Conservation (phyloP, 1,140 invertebrate genomes). For the Cotesia chilonis region DNA sequence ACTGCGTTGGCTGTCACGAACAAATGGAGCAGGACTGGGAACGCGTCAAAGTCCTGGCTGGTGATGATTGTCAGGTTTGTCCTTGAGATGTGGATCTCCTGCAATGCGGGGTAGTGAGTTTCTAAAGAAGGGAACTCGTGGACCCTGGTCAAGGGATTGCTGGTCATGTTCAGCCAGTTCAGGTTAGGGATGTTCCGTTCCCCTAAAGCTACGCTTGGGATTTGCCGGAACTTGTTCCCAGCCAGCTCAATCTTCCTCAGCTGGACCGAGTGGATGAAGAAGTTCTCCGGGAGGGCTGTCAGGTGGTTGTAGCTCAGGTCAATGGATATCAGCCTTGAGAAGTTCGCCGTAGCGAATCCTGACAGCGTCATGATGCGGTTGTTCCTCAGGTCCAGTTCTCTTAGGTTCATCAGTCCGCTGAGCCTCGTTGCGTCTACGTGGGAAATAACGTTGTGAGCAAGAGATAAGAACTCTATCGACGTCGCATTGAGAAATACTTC, state of each 20-base stretch:
- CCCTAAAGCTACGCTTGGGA: constrained; percentile 81
- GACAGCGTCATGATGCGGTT: constrained; percentile 80
- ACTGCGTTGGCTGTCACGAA: constrained; percentile 80
- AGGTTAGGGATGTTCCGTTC: constrained; percentile 77
- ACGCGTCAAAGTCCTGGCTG: constrained; percentile 88
- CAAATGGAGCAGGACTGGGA: constrained; percentile 80
- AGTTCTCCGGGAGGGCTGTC: constrained; percentile 79
- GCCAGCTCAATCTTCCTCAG: constrained; percentile 81
- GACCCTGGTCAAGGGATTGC: constrained; percentile 80
- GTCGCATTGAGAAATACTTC: constrained; percentile 77
- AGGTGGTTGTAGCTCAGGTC: constrained; percentile 81
- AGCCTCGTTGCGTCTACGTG: constrained; percentile 80
- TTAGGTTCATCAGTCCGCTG: constrained; percentile 75
- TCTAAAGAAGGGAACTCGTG: constrained; percentile 71
- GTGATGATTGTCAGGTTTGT: constrained; percentile 88
- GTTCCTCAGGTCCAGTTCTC: constrained; percentile 76
- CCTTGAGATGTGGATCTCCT: constrained; percentile 81
- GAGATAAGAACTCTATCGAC: constrained; percentile 76
- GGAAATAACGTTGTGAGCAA: constrained; percentile 77
- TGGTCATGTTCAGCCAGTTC: constrained; percentile 80
- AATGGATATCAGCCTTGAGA: constrained; percentile 75
- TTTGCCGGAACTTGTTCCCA: constrained; percentile 81
- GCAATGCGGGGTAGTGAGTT: constrained; percentile 74
- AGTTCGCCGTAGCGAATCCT: constrained; percentile 77
- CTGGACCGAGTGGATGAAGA: constrained; percentile 77